Evolutionary conservation across 1,140 invertebrate genomes (phyloP).

Genomic region (Drosophila melanogaster): Release_6_plus_ISO1_MT NT_033777.3:9635501-9636000

Average conservation of each 20-base stretch:
- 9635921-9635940: constrained; percentile 73
- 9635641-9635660: constrained; percentile 84
- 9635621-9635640: constrained; percentile 68
- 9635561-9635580: constrained; percentile 71
- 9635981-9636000: constrained; percentile 99
- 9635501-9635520: constrained; percentile 83
- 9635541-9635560: constrained; percentile 77
- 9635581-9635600: neutral
- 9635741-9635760: constrained; percentile 84
- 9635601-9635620: neutral
- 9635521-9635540: constrained; percentile 77
- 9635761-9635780: constrained; percentile 84
- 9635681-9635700: constrained; percentile 74
- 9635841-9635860: constrained; percentile 80
- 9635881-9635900: constrained; percentile 69
- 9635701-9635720: constrained; percentile 83
- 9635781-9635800: constrained; percentile 81
- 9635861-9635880: constrained; percentile 77
- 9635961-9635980: constrained; percentile 95
- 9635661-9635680: constrained; percentile 83
- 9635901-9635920: constrained; percentile 70
- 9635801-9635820: constrained; percentile 85
- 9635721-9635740: constrained; percentile 82
- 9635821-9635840: constrained; percentile 85
- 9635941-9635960: constrained; percentile 98